These are phyloP conservation scores for Falco punctatus DNA, from an alignment of 2,113 vertebrate genomes.

Conservation along the genomic window DNA sequence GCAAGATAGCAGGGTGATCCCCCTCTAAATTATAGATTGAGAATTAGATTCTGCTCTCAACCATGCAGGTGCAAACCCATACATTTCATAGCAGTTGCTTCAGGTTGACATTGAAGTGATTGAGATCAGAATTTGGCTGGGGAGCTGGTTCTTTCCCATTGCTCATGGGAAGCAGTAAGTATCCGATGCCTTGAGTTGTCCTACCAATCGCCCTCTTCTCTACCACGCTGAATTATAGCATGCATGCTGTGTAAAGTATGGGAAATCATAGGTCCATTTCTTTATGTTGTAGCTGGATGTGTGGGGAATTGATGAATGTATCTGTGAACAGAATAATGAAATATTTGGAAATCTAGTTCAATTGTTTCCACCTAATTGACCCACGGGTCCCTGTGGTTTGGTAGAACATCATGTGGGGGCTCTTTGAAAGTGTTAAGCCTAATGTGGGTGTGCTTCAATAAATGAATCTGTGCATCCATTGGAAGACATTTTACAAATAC, in stretches of 20 bases:
- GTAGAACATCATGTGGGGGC: neutral
- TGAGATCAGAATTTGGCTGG: neutral
- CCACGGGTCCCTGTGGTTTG: neutral
- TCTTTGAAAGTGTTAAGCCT: neutral
- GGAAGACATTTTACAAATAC: neutral
- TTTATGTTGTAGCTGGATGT: neutral
- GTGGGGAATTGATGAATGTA: neutral
- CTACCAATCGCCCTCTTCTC: neutral
- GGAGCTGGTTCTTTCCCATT: neutral
- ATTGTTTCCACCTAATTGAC: neutral
- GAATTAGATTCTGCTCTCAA: neutral
- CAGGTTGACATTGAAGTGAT: neutral
- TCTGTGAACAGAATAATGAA: neutral
- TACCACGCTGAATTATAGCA: neutral
- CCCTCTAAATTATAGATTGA: constrained; percentile 36
- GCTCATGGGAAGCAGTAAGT: neutral
- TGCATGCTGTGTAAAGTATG: neutral
- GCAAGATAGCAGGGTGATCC: neutral
- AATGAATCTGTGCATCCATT: neutral
- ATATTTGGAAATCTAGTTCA: neutral
- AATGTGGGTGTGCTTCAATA: neutral
- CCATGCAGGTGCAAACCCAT: neutral
- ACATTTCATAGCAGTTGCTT: constrained; percentile 13
- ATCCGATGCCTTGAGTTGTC: neutral
- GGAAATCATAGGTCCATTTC: neutral